Evolutionary conservation across 92 coral and sea anemone genomes (phyloP).

Genomic region (Metridium senile): DNA sequence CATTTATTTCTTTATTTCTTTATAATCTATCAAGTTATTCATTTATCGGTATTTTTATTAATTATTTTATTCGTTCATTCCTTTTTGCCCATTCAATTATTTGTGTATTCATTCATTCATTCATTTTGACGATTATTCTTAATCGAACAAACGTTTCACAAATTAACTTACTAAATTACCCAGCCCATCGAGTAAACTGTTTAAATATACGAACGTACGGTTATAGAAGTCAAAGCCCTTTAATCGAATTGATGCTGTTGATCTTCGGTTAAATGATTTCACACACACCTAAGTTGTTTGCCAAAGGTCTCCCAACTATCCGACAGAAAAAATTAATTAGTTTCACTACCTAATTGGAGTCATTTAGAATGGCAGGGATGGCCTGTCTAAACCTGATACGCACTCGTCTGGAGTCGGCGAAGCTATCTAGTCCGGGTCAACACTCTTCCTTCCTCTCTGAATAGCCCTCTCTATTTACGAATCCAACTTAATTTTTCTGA

Average conservation of each 20-base stretch:
- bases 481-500: neutral
- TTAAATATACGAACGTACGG: too few relatives aligned
- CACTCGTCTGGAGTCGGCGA: conserved; percentile 13
- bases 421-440: conserved; percentile 6
- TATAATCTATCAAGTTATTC: too few relatives aligned
- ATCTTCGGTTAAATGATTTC: conserved; percentile 1
- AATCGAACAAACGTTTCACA: too few relatives aligned
- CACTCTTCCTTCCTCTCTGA: neutral
- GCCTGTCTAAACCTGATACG: conserved; percentile 27
- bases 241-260: neutral
- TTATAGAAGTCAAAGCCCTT: neutral
- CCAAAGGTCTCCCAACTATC: neutral
- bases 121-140: too few relatives aligned
- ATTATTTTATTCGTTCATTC: too few relatives aligned
- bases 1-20: too few relatives aligned
- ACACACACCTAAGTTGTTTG: neutral
- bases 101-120: too few relatives aligned
- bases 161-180: too few relatives aligned
- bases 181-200: too few relatives aligned
- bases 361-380: neutral
- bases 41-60: too few relatives aligned
- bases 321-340: conserved; percentile 25
- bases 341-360: conserved; percentile 32
- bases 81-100: too few relatives aligned
- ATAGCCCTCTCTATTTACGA: neutral